phyloP scores from a whole-genome alignment of 2,888 invertebrate genomes.

The Ectemnius cavifrons region DNA sequence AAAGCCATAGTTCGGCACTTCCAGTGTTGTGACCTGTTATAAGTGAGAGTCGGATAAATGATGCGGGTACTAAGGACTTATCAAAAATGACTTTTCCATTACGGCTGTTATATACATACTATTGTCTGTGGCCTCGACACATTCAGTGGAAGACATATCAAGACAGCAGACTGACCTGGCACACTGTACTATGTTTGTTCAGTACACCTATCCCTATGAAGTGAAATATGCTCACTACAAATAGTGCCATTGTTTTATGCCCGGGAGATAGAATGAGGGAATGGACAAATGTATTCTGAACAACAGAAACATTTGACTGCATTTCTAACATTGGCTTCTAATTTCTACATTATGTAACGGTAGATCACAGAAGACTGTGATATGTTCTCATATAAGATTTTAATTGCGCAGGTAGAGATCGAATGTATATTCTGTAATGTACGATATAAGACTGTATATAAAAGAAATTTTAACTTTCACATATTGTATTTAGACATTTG shows the following conservation, averaged over 20 bases:
- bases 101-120: slow-evolving; percentile 11
- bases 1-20: slow-evolving; percentile 85
- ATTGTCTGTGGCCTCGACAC: too few species aligned
- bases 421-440: slow-evolving; percentile 68
- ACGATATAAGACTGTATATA: slow-evolving; percentile 66
- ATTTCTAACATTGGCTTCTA: slow-evolving; percentile 21
- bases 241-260: slow-evolving; percentile 50
- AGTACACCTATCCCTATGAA: slow-evolving; percentile 16
- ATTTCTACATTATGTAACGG: slow-evolving; percentile 39
- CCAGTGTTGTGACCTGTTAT: slow-evolving; percentile 80
- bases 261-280: slow-evolving; percentile 23
- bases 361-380: slow-evolving; percentile 43
- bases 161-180: slow-evolving; percentile 14
- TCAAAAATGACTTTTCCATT: slow-evolving; percentile 19
- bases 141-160: slow-evolving; percentile 52
- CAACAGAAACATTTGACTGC: slow-evolving; percentile 9
- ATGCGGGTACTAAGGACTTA: slow-evolving; percentile 15
- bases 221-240: slow-evolving; percentile 23
- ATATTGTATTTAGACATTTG: slow-evolving; percentile 39
- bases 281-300: too few species aligned
- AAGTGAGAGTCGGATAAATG: slow-evolving; percentile 13
- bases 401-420: slow-evolving; percentile 45
- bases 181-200: slow-evolving; percentile 18
- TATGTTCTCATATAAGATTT: slow-evolving; percentile 41
- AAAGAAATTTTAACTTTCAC: slow-evolving; percentile 62